Evolutionary conservation across 2,113 vertebrate species (phyloP), one percentile per base, ranked within the genome.

Genomic region (Cyanoderma ruficeps): DNA sequence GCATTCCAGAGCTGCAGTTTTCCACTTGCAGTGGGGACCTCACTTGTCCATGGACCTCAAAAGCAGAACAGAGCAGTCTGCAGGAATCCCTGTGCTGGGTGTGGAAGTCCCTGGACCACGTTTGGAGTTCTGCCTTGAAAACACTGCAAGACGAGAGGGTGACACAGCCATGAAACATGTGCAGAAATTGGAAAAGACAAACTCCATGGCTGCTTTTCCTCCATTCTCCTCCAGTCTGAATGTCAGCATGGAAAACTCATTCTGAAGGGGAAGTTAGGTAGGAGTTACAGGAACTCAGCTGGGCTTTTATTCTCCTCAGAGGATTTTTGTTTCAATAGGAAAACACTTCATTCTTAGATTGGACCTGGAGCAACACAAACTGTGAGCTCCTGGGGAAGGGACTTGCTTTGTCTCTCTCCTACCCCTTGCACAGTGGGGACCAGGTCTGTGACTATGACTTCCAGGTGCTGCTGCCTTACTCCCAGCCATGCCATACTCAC

Each of bases 281-380:
- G 82, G 85, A 92, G 92, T 63, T 80, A 90, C 94, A 96, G 94
- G 94, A 96, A 96, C 87, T 77, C 71, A 86, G 75, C 85, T 59
- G 75, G 68, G 68, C 30, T 91, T 63, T 63, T 31, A 17, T n/a
- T 79, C 61, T 83, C 90, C 71, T 83, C 24, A 7, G 75, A 87
- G 79, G 68, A 63, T 71, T 86, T 69, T 55, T 64, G 49, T 70
- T 93, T 90, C 28, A 63, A 33, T 41, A 94, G 87, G 35, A 85
- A 95, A 96, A 74, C 10, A 67, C 22, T 30, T 84, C 69, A 63
- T 67, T 72, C 72, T 92, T 75, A 57, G 47, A 21, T 0, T 30
- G 60, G 70, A 81, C 68, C 21, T 39, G 46, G 10, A 77, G 42
- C 59, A 77, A 85, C 50, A 65, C 28, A 79, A 41, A 71, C 44